Evolutionary conservation across 2,113 vertebrate genomes (phyloP).

Genomic region (Euleptes europaea): DNA sequence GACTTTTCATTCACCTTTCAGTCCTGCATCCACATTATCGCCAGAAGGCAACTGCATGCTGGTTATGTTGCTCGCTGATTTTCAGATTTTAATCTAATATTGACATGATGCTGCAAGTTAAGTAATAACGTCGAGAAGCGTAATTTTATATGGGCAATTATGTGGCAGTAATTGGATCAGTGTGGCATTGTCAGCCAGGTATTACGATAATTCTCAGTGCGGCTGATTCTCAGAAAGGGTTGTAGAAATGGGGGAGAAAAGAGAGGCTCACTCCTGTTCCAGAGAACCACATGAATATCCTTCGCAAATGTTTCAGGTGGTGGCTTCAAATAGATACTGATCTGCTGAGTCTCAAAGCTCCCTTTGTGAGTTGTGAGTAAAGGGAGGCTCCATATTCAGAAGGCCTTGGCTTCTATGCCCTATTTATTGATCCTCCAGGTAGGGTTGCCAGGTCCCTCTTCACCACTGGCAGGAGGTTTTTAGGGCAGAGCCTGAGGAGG

Average conservation of each 20-base stretch:
- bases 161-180: background rate
- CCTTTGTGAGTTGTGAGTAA: too few species aligned
- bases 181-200: background rate
- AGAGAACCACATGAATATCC: background rate
- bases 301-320: background rate
- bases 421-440: too few species aligned
- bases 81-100: slow-evolving; percentile 9
- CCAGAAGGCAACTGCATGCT: background rate
- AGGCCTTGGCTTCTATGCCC: too few species aligned
- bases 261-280: background rate
- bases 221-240: background rate
- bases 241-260: background rate
- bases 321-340: background rate
- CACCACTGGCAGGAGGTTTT: too few species aligned
- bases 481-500: too few species aligned
- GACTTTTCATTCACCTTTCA: background rate
- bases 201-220: background rate
- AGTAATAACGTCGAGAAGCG: background rate
- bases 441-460: too few species aligned
- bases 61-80: background rate
- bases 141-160: slow-evolving; percentile 2
- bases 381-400: too few species aligned
- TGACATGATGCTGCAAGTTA: background rate
- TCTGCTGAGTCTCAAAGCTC: background rate
- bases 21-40: background rate